Evolutionary conservation across 2,113 vertebrate genomes (phyloP).

Genomic region (Narcine bancroftii): DNA sequence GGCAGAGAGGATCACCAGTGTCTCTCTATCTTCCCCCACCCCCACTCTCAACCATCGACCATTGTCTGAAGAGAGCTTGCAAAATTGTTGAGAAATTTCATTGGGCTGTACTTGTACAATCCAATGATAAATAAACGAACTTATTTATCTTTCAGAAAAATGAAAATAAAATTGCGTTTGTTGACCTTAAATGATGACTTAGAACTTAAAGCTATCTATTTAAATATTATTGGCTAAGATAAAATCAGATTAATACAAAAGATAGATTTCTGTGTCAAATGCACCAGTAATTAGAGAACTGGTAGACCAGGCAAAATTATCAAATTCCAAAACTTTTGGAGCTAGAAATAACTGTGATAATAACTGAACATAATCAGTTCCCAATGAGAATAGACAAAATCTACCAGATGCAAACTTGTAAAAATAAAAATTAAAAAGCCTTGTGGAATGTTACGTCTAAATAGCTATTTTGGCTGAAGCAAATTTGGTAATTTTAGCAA

Average conservation of each 20-base stretch:
- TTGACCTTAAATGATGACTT: neutral
- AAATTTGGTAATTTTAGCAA: neutral
- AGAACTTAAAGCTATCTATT: neutral
- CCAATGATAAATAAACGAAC: too few relatives aligned
- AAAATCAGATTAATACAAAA: neutral
- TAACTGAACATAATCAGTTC: neutral
- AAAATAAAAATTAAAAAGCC: neutral
- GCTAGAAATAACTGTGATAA: neutral
- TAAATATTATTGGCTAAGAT: neutral
- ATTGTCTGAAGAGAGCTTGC: too few relatives aligned
- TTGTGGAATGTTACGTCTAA: neutral
- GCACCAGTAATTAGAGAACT: too few relatives aligned
- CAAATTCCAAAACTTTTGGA: neutral
- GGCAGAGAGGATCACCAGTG: too few relatives aligned
- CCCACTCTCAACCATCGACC: too few relatives aligned
- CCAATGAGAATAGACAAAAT: neutral
- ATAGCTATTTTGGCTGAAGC: neutral
- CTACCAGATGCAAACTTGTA: neutral
- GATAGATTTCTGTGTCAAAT: neutral
- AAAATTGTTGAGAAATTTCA: too few relatives aligned
- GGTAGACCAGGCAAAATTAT: too few relatives aligned
- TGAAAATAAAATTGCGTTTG: neutral
- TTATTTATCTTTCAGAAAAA: too few relatives aligned
- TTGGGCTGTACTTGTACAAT: too few relatives aligned
- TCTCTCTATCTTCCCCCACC: too few relatives aligned